Evolutionary conservation across 2,797 vertebrate genomes (phyloP), one percentile per base, ranked within the genome.

Genomic region (Adelosebastes latens): DNA sequence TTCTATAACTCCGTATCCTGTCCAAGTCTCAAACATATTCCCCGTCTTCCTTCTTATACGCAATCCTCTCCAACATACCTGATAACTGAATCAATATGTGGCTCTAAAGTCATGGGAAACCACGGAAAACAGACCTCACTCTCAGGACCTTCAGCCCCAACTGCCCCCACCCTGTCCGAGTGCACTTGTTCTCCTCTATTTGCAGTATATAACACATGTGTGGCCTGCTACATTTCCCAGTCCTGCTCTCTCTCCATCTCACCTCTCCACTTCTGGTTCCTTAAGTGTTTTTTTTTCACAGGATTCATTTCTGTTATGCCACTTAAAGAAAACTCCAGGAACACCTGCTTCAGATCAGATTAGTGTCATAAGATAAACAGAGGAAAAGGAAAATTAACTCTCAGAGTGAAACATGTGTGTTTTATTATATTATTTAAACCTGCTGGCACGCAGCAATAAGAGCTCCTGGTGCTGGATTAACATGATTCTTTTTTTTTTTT

Each of bases 61-160:
- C 74, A 62, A 46, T 64, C 74, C 52, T 67, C 36, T 82, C 58
- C 34, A 63, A 53, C 52, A 63, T 69, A 79, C 68, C 79, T 75
- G 65, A 72, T 93, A 93, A 95, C 62, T 88, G 78, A 87, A 90
- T 88, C 94, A 92, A 80, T 82, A 83, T 95, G 94, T 90, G 77
- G 73, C 77, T 74, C 27, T 59, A 24, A 69, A 85, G 75, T 20
- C 73, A 79, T 63, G 62, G 67, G 87, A 85, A 89, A 89, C 71
- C 81, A 85, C 74, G 72, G 73, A 70, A 86, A 94, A 83, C 74
- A 60, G 56, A 71, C 36, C 56, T 49, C 39, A 18, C 72, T 78
- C 76, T 80, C 65, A 70, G 62, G 62, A 56, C 66, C 49, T 34
- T 7, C 10, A 56, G 73, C 39, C 34, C 46, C 9, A 3, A 22